Evolutionary conservation across 1,140 invertebrate genomes (phyloP).

Genomic region (Trachymyrmex septentrionalis): DNA sequence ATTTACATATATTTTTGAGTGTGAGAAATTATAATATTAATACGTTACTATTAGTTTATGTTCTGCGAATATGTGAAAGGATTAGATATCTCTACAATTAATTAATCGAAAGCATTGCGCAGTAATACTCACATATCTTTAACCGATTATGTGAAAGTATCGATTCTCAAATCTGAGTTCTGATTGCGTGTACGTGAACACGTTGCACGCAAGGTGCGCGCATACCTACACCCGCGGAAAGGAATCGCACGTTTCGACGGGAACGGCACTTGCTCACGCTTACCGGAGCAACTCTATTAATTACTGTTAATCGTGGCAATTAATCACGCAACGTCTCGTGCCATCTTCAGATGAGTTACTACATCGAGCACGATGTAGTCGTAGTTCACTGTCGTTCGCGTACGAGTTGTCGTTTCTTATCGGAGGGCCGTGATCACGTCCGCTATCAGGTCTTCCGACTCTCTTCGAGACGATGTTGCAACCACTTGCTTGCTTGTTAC

Average conservation of each 20-base stretch:
- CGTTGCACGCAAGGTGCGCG: conserved; percentile 14
- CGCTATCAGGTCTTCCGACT: conserved; percentile 49
- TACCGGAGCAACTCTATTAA: conserved; percentile 78
- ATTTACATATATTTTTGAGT: too few species aligned
- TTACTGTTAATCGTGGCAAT: conserved; percentile 84
- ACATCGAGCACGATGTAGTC: conserved; percentile 57
- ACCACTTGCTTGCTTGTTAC: conserved; percentile 20
- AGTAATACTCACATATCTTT: neutral
- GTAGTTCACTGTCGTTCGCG: conserved; percentile 70
- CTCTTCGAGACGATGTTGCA: conserved; percentile 21
- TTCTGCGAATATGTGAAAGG: neutral
- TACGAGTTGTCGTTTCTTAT: conserved; percentile 73
- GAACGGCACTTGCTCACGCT: conserved; percentile 65
- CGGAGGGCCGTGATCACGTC: conserved; percentile 52
- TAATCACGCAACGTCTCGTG: conserved; percentile 74
- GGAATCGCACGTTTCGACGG: conserved; percentile 60
- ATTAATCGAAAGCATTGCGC: neutral
- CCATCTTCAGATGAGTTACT: conserved; percentile 72
- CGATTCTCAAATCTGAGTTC: conserved; percentile 16
- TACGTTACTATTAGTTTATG: too few species aligned
- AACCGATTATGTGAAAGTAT: conserved; percentile 33
- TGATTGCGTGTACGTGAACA: neutral
- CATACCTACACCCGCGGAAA: conserved; percentile 19
- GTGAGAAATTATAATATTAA: too few species aligned
- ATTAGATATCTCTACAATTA: neutral